Evolutionary conservation across 1,140 invertebrate genomes (phyloP).

Genomic region (Colletes gigas): DNA sequence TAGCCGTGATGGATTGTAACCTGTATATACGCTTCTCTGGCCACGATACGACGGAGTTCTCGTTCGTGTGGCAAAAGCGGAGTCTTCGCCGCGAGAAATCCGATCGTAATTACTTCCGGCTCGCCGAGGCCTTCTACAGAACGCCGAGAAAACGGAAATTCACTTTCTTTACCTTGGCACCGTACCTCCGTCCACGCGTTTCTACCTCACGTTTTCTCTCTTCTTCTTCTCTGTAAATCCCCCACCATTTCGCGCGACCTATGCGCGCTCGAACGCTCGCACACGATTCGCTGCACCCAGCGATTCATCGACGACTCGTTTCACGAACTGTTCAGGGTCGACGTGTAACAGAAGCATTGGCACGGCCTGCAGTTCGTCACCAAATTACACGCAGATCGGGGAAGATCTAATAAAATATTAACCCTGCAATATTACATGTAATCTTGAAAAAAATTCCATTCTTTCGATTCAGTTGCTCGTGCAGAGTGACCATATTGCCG

Average conservation of each 20-base stretch:
- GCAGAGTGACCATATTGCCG: too few species aligned
- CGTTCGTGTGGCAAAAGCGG: conserved; percentile 34
- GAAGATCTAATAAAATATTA: too few species aligned
- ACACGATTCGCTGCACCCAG: background rate
- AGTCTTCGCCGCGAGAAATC: conserved; percentile 62
- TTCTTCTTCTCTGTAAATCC: background rate
- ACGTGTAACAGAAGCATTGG: background rate
- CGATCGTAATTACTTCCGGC: conserved; percentile 72
- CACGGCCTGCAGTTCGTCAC: too few species aligned
- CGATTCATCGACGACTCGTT: conserved; percentile 10
- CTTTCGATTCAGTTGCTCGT: too few species aligned
- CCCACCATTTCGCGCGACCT: background rate
- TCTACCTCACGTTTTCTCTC: background rate
- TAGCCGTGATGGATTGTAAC: conserved; percentile 68
- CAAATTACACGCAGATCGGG: too few species aligned
- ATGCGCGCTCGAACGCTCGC: background rate
- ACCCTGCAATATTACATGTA: too few species aligned
- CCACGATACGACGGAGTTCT: conserved; percentile 11
- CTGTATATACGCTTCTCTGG: conserved; percentile 30
- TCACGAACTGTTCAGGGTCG: conserved; percentile 35
- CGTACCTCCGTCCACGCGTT: conserved; percentile 3
- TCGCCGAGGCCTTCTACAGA: conserved; percentile 56
- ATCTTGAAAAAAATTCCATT: too few species aligned
- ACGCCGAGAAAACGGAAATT: conserved; percentile 64
- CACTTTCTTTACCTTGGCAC: conserved; percentile 64